Conservation (phyloP, 1,140 invertebrate species). For the Bradynema listronoti region DNA sequence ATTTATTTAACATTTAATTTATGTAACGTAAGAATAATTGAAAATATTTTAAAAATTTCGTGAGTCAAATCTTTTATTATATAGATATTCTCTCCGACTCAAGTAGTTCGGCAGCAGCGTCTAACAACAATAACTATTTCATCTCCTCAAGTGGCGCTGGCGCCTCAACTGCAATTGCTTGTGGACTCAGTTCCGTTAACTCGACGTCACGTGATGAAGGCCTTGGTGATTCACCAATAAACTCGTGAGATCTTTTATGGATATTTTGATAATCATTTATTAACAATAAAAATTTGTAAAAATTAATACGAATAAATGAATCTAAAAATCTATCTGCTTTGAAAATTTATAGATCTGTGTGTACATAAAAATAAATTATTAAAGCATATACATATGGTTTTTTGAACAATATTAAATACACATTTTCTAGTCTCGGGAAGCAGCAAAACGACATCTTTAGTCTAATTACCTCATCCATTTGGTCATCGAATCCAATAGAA, state of each 20-base stretch:
- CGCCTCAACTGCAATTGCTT: slow-evolving; percentile 4
- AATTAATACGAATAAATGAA: too few relatives aligned
- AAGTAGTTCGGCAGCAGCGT: too few relatives aligned
- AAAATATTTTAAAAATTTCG: too few relatives aligned
- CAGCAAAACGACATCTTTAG: neutral
- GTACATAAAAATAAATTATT: neutral
- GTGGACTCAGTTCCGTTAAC: slow-evolving; percentile 20
- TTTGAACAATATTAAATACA: neutral
- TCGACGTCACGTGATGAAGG: slow-evolving; percentile 23
- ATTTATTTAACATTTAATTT: too few relatives aligned
- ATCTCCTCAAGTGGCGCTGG: neutral
- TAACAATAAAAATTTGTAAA: slow-evolving; percentile 1
- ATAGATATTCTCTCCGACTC: slow-evolving; percentile 8
- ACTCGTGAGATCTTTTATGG: slow-evolving; percentile 16
- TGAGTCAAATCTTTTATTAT: too few relatives aligned
- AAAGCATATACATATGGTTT: neutral
- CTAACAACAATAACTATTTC: too few relatives aligned
- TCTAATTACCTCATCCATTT: slow-evolving; percentile 8
- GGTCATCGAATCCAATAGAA: neutral
- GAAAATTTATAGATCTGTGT: too few relatives aligned
- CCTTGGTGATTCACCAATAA: slow-evolving; percentile 20
- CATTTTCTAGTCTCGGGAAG: slow-evolving; percentile 8
- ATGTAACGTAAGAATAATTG: too few relatives aligned
- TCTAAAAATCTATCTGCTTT: too few relatives aligned
- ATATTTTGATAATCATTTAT: neutral